Evolutionary conservation across 2,888 invertebrate genomes (phyloP).

Genomic region (Xanthorhoe designata): DNA sequence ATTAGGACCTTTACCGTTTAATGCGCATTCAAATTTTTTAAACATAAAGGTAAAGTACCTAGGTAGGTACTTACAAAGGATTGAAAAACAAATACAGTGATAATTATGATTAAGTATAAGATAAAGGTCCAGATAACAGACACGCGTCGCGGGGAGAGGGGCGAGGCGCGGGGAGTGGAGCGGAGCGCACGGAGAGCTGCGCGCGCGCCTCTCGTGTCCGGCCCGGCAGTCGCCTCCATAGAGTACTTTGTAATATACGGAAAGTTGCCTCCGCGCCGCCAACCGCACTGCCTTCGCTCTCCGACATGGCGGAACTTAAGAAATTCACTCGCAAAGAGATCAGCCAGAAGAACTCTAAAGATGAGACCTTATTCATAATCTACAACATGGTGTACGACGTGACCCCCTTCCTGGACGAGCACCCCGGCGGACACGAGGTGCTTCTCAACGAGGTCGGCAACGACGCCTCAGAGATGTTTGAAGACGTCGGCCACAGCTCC

Average conservation of each 20-base stretch:
- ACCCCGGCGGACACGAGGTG: slow-evolving; percentile 98
- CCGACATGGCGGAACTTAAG: slow-evolving; percentile 57
- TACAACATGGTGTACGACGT: slow-evolving; percentile 76
- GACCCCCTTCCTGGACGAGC: slow-evolving; percentile 86
- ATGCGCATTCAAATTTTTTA: too few species aligned
- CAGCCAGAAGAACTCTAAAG: slow-evolving; percentile 50
- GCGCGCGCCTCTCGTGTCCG: slow-evolving; percentile 13
- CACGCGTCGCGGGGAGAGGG: background rate
- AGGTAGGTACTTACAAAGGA: too few species aligned
- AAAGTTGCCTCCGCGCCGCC: slow-evolving; percentile 5
- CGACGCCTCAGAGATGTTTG: slow-evolving; percentile 98
- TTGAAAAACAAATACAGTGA: too few species aligned
- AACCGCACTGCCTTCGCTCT: slow-evolving; percentile 22
- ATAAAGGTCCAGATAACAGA: background rate
- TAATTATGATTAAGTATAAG: too few species aligned
- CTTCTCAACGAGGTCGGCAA: slow-evolving; percentile 93
- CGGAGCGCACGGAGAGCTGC: slow-evolving; percentile 9
- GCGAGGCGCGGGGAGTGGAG: background rate
- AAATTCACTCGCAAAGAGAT: slow-evolving; percentile 70
- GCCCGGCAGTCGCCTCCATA: background rate
- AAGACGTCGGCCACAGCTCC: slow-evolving; percentile 98
- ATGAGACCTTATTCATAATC: slow-evolving; percentile 66
- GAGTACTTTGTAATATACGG: too few species aligned
- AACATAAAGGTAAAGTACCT: too few species aligned
- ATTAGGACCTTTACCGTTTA: too few species aligned